These are phyloP conservation scores for Dolichomitus sp. DNA, from an alignment of 2,888 invertebrate genomes.

Conservation along the genomic window DNA sequence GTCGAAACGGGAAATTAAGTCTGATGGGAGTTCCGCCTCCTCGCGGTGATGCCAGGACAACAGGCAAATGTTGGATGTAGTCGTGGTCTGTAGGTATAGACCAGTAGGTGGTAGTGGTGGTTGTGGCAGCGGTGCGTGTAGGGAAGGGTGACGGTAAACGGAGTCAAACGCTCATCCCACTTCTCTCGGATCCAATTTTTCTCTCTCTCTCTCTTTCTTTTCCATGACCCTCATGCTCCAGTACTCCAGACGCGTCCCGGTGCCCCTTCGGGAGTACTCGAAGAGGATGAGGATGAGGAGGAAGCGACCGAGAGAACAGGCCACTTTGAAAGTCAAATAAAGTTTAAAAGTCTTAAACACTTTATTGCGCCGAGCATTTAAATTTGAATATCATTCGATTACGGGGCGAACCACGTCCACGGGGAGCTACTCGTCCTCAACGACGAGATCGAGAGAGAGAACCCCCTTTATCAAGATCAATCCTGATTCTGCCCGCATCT, in stretches of 20 bases:
- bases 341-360: constrained; percentile 82
- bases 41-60: constrained; percentile 45
- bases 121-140: constrained; percentile 42
- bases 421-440: constrained; percentile 43
- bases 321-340: constrained; percentile 82
- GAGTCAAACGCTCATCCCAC: constrained; percentile 57
- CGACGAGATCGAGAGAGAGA: neutral
- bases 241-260: constrained; percentile 34
- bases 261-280: constrained; percentile 34
- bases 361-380: constrained; percentile 83
- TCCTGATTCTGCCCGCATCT: constrained; percentile 6
- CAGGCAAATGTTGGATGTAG: neutral
- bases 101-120: constrained; percentile 3
- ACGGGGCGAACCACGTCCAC: constrained; percentile 70
- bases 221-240: constrained; percentile 10
- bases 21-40: constrained; percentile 61
- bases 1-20: constrained; percentile 65
- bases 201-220: constrained; percentile 31
- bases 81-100: neutral
- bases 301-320: constrained; percentile 30
- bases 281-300: constrained; percentile 14
- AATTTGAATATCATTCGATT: constrained; percentile 84
- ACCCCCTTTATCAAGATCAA: neutral
- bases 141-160: constrained; percentile 61
- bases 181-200: constrained; percentile 38